These are phyloP conservation scores for Gobio gobio DNA, from an alignment of 2,113 vertebrate genomes.

Conservation along the genomic window DNA sequence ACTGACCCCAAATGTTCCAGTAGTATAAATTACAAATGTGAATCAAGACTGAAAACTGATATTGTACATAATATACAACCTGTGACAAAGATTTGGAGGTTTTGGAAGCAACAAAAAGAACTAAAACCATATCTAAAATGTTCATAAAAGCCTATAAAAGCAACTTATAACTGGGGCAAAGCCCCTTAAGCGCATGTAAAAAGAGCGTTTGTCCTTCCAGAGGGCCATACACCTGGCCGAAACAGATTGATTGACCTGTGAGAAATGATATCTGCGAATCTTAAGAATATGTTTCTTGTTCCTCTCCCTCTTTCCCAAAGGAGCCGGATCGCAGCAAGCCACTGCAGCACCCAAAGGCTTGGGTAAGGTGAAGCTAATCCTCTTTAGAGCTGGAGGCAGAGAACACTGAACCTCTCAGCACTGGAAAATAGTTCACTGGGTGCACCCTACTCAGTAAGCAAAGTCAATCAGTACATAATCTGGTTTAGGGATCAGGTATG, in stretches of 20 bases:
- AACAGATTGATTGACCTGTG: slow-evolving; percentile 41
- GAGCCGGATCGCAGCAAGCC: slow-evolving; percentile 64
- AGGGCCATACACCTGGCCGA: slow-evolving; percentile 24
- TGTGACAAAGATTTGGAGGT: not conserved
- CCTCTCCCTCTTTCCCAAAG: slow-evolving; percentile 55
- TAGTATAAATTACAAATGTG: not conserved
- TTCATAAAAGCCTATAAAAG: slow-evolving; percentile 16
- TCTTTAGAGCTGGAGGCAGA: slow-evolving; percentile 50
- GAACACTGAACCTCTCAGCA: slow-evolving; percentile 47
- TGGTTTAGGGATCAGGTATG: slow-evolving; percentile 51
- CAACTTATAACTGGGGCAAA: not conserved
- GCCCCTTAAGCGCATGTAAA: slow-evolving; percentile 15
- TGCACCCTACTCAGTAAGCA: slow-evolving; percentile 34
- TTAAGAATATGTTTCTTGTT: slow-evolving; percentile 55
- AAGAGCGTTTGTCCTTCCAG: slow-evolving; percentile 35
- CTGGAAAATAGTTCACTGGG: slow-evolving; percentile 48
- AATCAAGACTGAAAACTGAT: not conserved
- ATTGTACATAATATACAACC: not conserved
- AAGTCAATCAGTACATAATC: slow-evolving; percentile 50
- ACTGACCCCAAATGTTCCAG: not conserved
- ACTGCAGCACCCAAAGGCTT: slow-evolving; percentile 64
- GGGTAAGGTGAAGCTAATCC: slow-evolving; percentile 68
- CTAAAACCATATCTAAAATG: slow-evolving; percentile 9
- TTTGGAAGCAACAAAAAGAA: not conserved
- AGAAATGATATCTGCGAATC: slow-evolving; percentile 43